Conservation (phyloP, 2,797 vertebrate genomes). For the Mallotus villosus region DNA sequence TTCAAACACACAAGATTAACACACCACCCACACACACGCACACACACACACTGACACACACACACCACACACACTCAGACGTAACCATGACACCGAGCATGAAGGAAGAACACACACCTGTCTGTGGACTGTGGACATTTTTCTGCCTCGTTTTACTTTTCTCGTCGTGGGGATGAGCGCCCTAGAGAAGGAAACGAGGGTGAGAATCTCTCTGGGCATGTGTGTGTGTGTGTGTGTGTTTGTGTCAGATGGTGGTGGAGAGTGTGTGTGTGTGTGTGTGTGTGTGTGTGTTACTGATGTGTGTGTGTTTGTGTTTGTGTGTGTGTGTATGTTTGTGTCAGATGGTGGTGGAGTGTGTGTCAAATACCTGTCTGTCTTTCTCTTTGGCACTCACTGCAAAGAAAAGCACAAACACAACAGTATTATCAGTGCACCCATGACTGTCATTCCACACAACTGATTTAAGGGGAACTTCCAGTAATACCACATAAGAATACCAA, state of each 20-base stretch:
- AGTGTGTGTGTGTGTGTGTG: neutral
- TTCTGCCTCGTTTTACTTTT: constrained; percentile 26
- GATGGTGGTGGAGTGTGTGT: neutral
- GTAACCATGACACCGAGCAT: neutral
- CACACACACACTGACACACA: neutral
- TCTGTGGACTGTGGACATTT: constrained; percentile 36
- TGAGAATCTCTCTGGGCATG: neutral
- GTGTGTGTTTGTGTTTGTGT: neutral
- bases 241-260: neutral
- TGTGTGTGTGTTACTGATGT: too few relatives aligned
- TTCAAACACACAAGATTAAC: neutral
- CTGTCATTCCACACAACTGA: too few relatives aligned
- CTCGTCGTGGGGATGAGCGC: constrained; percentile 26
- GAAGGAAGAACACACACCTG: constrained; percentile 16
- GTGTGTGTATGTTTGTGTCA: constrained; percentile 7
- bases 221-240: constrained; percentile 1
- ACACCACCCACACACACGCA: neutral
- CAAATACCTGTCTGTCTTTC: constrained; percentile 63
- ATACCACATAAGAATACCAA: too few relatives aligned
- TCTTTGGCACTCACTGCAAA: constrained; percentile 63
- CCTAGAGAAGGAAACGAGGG: constrained; percentile 14
- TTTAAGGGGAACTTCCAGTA: too few relatives aligned
- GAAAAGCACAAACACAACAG: neutral
- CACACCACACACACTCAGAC: neutral
- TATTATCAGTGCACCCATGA: too few relatives aligned